Conservation (phyloP, 2,888 invertebrate species). For the Spilosoma lubricipeda region DNA sequence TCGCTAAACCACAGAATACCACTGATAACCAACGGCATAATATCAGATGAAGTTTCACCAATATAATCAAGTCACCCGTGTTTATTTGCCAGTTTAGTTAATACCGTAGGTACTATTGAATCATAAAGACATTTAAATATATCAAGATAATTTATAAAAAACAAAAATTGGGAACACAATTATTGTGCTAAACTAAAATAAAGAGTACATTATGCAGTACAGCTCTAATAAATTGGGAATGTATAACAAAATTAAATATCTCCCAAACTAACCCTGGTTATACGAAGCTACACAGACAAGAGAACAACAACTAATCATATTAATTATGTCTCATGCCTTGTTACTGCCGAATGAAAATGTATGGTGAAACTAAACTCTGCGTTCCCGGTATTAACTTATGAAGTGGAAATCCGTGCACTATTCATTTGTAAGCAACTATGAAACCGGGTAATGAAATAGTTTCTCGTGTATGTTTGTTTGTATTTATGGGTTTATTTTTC, state of each 20-base stretch:
- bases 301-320: constrained; percentile 83
- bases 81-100: not conserved
- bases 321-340: constrained; percentile 49
- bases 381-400: constrained; percentile 56
- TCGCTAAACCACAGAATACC: not conserved
- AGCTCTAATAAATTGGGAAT: constrained; percentile 2
- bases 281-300: constrained; percentile 44
- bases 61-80: not conserved
- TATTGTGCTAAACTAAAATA: not conserved
- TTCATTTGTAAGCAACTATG: constrained; percentile 33
- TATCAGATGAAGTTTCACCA: not conserved
- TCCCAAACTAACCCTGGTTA: constrained; percentile 16
- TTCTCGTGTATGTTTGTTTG: constrained; percentile 17
- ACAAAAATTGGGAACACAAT: not conserved
- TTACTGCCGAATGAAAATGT: constrained; percentile 81
- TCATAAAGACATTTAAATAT: not conserved
- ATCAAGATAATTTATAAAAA: not conserved
- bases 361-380: constrained; percentile 63
- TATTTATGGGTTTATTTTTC: not conserved
- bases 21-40: not conserved
- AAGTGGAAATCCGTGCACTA: constrained; percentile 49
- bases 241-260: constrained; percentile 14
- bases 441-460: constrained; percentile 25
- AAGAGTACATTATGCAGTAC: not conserved
- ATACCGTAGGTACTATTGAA: not conserved